Conservation (phyloP, 2,797 vertebrate genomes). For the Halcyon smyrnensis region DNA sequence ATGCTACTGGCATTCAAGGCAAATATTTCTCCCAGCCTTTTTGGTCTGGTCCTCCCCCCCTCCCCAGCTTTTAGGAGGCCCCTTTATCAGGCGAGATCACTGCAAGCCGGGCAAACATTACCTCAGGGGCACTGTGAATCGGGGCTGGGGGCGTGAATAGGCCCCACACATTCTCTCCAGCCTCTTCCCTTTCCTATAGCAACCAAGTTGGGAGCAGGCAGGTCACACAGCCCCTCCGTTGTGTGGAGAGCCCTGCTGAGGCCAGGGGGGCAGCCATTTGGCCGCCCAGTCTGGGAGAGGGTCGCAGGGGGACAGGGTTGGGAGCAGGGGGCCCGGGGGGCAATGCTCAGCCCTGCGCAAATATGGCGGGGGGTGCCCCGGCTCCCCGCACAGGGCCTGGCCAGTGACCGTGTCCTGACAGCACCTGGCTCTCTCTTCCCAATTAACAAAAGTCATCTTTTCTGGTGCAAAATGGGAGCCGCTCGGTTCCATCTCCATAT, state of each 20-base stretch:
- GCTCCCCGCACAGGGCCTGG: neutral
- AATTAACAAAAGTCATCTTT: neutral
- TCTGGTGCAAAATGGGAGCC: accelerated
- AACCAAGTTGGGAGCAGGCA: constrained; percentile 69
- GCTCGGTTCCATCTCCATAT: accelerated
- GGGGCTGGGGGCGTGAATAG: constrained; percentile 68
- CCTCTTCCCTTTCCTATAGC: constrained; percentile 75
- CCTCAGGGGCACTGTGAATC: constrained; percentile 72
- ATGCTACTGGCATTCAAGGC: constrained; percentile 57
- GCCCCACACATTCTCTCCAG: constrained; percentile 71
- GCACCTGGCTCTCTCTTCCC: neutral
- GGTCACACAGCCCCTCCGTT: constrained; percentile 72
- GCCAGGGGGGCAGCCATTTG: neutral
- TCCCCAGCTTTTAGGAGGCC: constrained; percentile 40
- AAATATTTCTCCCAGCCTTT: constrained; percentile 71
- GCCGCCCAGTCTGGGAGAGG: neutral
- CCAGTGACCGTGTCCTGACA: accelerated
- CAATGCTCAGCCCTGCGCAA: neutral
- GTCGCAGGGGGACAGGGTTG: neutral
- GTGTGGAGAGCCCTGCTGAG: constrained; percentile 19
- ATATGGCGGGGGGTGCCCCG: neutral
- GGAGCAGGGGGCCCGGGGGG: neutral
- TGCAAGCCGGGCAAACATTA: constrained; percentile 71
- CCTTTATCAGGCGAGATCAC: constrained; percentile 65
- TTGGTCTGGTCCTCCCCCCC: constrained; percentile 8